Conservation (phyloP, 2,888 invertebrate genomes). For the Microdon myrmicae region DNA sequence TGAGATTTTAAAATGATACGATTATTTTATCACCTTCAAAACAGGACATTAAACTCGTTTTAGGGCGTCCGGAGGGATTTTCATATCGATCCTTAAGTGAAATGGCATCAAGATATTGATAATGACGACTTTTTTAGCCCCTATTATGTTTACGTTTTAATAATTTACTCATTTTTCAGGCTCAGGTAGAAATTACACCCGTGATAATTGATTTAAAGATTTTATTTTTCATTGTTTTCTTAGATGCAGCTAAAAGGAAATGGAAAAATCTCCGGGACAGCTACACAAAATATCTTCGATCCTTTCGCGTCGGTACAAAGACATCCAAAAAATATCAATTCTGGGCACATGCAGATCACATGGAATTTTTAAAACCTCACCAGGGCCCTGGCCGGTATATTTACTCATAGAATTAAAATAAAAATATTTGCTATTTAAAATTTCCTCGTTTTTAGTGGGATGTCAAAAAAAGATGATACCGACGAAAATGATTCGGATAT, state of each 20-base stretch:
- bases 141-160: too few relatives aligned
- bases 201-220: too few relatives aligned
- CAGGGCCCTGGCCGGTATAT: constrained; percentile 64
- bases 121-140: too few relatives aligned
- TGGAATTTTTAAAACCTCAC: constrained; percentile 65
- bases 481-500: constrained; percentile 62
- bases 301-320: constrained; percentile 65
- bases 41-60: too few relatives aligned
- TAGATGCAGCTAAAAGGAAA: constrained; percentile 66
- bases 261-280: constrained; percentile 67
- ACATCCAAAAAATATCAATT: constrained; percentile 66
- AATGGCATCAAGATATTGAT: too few relatives aligned
- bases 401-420: not conserved
- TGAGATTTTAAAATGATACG: not conserved
- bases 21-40: not conserved
- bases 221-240: constrained; percentile 3
- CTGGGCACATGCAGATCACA: constrained; percentile 66
- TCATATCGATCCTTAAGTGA: too few relatives aligned
- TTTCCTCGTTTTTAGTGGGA: constrained; percentile 48
- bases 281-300: constrained; percentile 66
- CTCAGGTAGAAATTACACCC: too few relatives aligned
- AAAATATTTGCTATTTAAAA: not conserved
- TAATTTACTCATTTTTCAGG: too few relatives aligned
- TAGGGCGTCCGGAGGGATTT: too few relatives aligned
- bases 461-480: constrained; percentile 54